Conservation (phyloP, 2,797 vertebrate genomes). For the Sebastes kiyomatsui region DNA sequence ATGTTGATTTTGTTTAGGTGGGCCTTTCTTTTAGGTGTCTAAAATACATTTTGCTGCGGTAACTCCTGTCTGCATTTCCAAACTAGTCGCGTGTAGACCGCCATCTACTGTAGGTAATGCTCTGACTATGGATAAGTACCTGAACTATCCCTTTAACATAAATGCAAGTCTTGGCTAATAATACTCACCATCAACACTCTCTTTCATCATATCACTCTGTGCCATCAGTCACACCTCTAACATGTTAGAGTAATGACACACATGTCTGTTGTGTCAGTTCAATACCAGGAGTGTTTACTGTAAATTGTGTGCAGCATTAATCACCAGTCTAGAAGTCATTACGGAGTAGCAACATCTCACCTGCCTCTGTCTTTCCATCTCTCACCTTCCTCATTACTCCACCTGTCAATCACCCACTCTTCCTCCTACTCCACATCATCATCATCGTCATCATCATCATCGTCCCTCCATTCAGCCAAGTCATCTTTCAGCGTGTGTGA, state of each 20-base stretch:
- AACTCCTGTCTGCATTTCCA: too few relatives aligned
- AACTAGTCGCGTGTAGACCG: rapidly evolving
- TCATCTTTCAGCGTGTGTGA: slow-evolving; percentile 65
- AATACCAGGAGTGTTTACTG: background rate
- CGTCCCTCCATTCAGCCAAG: slow-evolving; percentile 68
- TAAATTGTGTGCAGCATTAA: background rate
- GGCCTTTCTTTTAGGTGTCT: too few relatives aligned
- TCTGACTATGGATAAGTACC: too few relatives aligned
- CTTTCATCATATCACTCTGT: background rate
- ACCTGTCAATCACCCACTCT: slow-evolving; percentile 38
- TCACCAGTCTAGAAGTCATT: slow-evolving; percentile 14
- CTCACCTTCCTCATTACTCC: slow-evolving; percentile 34
- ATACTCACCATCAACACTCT: background rate
- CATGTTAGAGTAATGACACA: background rate
- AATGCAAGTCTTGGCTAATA: background rate
- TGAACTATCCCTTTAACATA: too few relatives aligned
- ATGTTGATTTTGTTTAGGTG: too few relatives aligned
- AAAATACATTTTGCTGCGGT: too few relatives aligned
- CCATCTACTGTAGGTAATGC: too few relatives aligned
- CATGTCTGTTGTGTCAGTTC: background rate
- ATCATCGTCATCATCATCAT: slow-evolving; percentile 42
- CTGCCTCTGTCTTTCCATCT: slow-evolving; percentile 23
- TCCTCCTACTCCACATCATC: slow-evolving; percentile 16
- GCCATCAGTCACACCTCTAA: background rate
- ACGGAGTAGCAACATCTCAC: slow-evolving; percentile 11